phyloP scores from a whole-genome alignment of 2,113 vertebrate species.

The Myotis davidii region DNA sequence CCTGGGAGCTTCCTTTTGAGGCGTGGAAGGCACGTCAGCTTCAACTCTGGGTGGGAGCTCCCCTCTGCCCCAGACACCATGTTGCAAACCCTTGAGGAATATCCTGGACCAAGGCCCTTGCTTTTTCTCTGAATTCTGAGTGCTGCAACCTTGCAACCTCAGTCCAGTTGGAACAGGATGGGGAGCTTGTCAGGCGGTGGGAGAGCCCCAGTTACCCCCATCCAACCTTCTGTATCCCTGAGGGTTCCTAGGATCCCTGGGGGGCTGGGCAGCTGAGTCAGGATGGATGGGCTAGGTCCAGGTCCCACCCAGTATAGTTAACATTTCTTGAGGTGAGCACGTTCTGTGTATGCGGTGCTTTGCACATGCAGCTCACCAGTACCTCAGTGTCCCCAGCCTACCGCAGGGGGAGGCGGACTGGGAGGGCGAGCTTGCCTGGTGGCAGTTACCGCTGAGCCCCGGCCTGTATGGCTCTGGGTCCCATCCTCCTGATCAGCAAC shows the following conservation, averaged over 20 bases:
- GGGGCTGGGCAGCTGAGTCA: background rate
- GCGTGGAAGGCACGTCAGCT: background rate
- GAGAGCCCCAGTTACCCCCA: background rate
- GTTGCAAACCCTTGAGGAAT: constrained; percentile 67
- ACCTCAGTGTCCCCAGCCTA: background rate
- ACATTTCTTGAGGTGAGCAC: background rate
- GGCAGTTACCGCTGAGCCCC: background rate
- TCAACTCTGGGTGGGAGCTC: background rate
- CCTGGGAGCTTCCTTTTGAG: background rate
- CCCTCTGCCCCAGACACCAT: constrained; percentile 72
- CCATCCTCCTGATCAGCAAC: background rate
- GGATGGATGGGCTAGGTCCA: background rate
- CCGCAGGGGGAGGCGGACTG: accelerated
- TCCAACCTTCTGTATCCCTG: background rate
- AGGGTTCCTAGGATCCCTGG: background rate
- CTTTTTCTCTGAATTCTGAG: constrained; percentile 69
- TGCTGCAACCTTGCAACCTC: constrained; percentile 63
- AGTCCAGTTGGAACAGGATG: constrained; percentile 61
- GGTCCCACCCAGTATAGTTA: background rate
- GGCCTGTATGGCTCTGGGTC: accelerated
- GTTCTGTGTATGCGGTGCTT: accelerated
- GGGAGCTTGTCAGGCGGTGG: background rate
- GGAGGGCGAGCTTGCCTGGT: accelerated
- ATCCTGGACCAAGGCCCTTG: constrained; percentile 55
- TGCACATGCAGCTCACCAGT: accelerated